Percentiles rank a stretch among this genome's conserved stretches.
phyloP scores from a whole-genome alignment of 1,140 invertebrate species.

The Drosophila cardini region DNA sequence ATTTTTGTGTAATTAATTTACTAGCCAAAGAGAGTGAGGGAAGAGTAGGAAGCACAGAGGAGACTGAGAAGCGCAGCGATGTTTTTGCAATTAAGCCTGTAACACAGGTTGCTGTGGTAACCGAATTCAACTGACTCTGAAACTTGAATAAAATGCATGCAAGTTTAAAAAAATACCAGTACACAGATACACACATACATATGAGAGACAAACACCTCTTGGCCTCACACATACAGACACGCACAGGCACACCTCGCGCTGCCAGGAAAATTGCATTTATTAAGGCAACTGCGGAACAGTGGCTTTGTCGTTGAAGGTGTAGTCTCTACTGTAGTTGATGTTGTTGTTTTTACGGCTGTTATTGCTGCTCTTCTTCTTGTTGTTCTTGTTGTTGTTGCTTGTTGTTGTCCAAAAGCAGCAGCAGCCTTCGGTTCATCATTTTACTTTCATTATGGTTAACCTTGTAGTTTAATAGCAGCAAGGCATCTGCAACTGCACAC shows the following conservation, averaged over 20 bases:
- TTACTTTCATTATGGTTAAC: conserved; percentile 82
- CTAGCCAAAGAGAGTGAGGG: background rate
- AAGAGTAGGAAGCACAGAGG: background rate
- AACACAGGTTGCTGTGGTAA: conserved; percentile 12
- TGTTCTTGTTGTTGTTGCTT: conserved; percentile 8
- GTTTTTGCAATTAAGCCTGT: conserved; percentile 48
- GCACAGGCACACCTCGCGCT: background rate
- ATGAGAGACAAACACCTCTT: too few species aligned
- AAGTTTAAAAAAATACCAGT: conserved; percentile 7
- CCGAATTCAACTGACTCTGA: background rate
- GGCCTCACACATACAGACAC: conserved; percentile 19
- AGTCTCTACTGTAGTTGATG: conserved; percentile 15
- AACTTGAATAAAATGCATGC: conserved; percentile 26
- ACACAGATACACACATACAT: conserved; percentile 8
- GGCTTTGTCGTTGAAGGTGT: conserved; percentile 10
- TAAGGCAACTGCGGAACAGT: conserved; percentile 11
- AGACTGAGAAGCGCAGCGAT: conserved; percentile 12
- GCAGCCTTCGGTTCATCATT: conserved; percentile 75
- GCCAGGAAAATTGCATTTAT: conserved; percentile 43
- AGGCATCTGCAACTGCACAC: conserved; percentile 23
- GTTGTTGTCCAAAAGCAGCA: conserved; percentile 51
- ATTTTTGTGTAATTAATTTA: conserved; percentile 76
- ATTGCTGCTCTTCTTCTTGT: background rate
- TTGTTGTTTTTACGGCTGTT: background rate
- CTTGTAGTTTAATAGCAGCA: conserved; percentile 71